Evolutionary conservation across 2,113 vertebrate genomes (phyloP), one percentile per base, ranked within the genome.

Genomic region (Corythaixoides concolor): DNA sequence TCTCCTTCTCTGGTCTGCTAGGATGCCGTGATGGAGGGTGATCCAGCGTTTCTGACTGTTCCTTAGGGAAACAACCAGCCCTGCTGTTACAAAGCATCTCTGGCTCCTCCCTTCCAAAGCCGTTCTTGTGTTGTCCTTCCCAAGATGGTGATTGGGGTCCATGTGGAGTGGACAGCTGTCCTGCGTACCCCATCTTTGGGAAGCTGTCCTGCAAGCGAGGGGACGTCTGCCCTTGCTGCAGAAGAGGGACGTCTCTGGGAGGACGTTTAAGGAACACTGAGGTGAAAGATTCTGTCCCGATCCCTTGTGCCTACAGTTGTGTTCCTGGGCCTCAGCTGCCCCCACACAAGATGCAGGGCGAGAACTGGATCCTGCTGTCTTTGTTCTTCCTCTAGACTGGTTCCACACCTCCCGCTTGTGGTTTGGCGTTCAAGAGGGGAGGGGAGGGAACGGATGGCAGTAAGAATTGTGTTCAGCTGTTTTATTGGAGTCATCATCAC

Each of bases 401-500:
- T 37, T 88, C 66, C 47, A 5, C 0, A 0, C 22, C n/a, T 78
- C 74, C 35, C 45, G 5, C 43, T 58, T 69, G 58, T 45, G 49
- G 35, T 24, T 58, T 84, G 21, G 24, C 14, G 15, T 60, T 85
- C 18, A 9, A 27, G 94, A 75, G 79, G 45, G 47, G 45, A 37
- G n/a, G 62, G 12, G 27, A 28, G 15, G 62, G 66, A 94, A 96
- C 94, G 85, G 94, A 97, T 87, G 94, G 91, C 93, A 74, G 4
- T 79, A 90, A 93, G 95, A 95, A 95, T 95, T 96, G 95, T 63
- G 75, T 91, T 97, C 95, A 85, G 96, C 97, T 97, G 39, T 97
- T 97, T 97, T 92, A 95, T 97, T 96, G 91, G 91, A 97, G 92
- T 93, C 93, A 88, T 98, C 97, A 98, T 97, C 82, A 91, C 92